Base-by-base conservation (phyloP, 2,113 vertebrate species). In the Cynocephalus volans region DNA sequence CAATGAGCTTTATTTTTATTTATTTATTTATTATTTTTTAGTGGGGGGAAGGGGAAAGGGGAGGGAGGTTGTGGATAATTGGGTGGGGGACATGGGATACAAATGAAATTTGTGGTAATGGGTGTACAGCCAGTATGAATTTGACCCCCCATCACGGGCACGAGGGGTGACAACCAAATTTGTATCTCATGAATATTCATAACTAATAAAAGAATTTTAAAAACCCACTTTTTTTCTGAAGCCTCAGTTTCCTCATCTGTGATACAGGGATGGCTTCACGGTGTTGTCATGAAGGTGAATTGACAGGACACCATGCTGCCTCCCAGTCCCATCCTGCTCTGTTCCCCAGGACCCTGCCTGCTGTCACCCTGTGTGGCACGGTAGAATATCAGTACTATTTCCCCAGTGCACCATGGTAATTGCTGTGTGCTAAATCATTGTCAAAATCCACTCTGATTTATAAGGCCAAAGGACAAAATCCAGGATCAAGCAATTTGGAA, bases 341-440 rank as follows among this genome's bases (percentile, higher is more conserved):
- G 23, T 7, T 58, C 58, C 24, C n/a, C 1, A 5, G 33, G 12
- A 11, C 31, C 52, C 1, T 1, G 9, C 8, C 45, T 70, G 50
- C 52, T 41, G 67, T 41, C 14, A 15, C 4, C 2, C 3, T 1
- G 8, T 8, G 4, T 12, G 26, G 36, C 7, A n/a, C 31, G 4
- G 21, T 7, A 41, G 31, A 36, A 26, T 18, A 14, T 54, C n/a
- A 13, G 4, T 6, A 2, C 4, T n/a, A 28, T 36, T 88, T 84
- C 50, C n/a, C 64, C 23, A 15, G 31, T 0, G 7, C 1, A 7
- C 31, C 11, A 3, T 19, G 17, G 77, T 9, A 21, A 48, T 3
- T 28, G 48, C 10, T 54, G 48, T 21, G 6, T 14, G 19, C 52
- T 67, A 13, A 45, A 13, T 31, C 48, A 26, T 76, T 64, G 18